Evolutionary conservation across 2,113 vertebrate species (phyloP).

Genomic region (Paraplagusia blochii): DNA sequence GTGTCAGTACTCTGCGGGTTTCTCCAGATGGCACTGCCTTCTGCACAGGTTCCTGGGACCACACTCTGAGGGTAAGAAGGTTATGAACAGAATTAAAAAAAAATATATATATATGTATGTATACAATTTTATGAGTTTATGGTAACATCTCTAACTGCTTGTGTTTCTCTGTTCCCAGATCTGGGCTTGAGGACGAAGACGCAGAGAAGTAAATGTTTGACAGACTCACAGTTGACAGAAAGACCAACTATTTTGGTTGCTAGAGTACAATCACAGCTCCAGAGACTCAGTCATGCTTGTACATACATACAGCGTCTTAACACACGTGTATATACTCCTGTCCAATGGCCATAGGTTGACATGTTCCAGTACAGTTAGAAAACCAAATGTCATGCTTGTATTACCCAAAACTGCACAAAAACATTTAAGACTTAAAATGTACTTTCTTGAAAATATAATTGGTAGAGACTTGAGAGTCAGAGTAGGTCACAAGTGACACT

Average conservation of each 20-base stretch:
- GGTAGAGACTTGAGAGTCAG: slow-evolving; percentile 54
- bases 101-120: too few species aligned
- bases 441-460: slow-evolving; percentile 53
- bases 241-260: slow-evolving; percentile 56
- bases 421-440: slow-evolving; percentile 43
- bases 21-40: slow-evolving; percentile 95
- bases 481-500: slow-evolving; percentile 62
- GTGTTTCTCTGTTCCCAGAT: slow-evolving; percentile 54
- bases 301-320: slow-evolving; percentile 58
- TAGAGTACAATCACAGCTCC: slow-evolving; percentile 67
- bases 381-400: slow-evolving; percentile 54
- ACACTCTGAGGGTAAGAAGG: slow-evolving; percentile 85
- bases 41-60: slow-evolving; percentile 97
- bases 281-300: slow-evolving; percentile 58
- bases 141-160: background rate
- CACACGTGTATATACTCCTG: slow-evolving; percentile 62
- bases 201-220: slow-evolving; percentile 23
- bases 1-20: slow-evolving; percentile 91
- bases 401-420: slow-evolving; percentile 50
- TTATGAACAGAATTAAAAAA: too few species aligned
- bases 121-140: too few species aligned
- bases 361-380: slow-evolving; percentile 33
- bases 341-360: slow-evolving; percentile 49
- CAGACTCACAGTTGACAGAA: slow-evolving; percentile 40
- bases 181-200: slow-evolving; percentile 69